These are phyloP conservation scores for Tanypteryx hageni DNA, from an alignment of 2,888 invertebrate genomes.

Conservation along the genomic window DNA sequence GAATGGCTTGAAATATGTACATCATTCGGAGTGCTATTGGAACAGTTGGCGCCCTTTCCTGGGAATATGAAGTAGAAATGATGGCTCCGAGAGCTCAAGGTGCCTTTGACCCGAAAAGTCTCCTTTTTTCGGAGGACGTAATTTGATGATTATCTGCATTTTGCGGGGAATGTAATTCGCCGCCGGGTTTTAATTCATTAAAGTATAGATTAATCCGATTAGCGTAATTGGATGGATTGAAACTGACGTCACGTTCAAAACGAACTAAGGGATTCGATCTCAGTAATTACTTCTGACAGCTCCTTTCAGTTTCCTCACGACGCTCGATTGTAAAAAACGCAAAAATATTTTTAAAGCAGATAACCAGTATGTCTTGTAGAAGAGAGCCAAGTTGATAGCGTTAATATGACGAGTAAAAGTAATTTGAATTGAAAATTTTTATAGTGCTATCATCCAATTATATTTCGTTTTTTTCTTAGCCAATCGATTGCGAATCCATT, in stretches of 20 bases:
- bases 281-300: slow-evolving; percentile 31
- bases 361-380: neutral
- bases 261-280: slow-evolving; percentile 39
- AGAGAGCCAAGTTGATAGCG: too few relatives aligned
- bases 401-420: neutral
- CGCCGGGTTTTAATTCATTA: slow-evolving; percentile 34
- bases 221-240: slow-evolving; percentile 17
- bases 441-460: neutral
- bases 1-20: slow-evolving; percentile 50
- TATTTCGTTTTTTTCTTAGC: too few relatives aligned
- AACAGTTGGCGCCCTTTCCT: neutral
- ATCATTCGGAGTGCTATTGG: slow-evolving; percentile 35
- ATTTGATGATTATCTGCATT: neutral
- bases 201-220: slow-evolving; percentile 18
- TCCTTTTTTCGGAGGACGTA: slow-evolving; percentile 22
- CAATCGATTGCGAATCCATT: too few relatives aligned
- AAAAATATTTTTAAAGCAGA: neutral
- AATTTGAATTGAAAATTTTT: neutral
- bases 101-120: neutral
- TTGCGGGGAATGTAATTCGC: slow-evolving; percentile 8
- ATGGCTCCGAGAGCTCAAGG: slow-evolving; percentile 4
- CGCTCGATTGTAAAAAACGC: neutral
- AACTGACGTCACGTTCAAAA: slow-evolving; percentile 29
- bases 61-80: slow-evolving; percentile 24
- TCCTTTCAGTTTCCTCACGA: slow-evolving; percentile 10